These are phyloP conservation scores for Achlya flavicornis DNA, from an alignment of 2,888 invertebrate genomes.

Conservation along the genomic window DNA sequence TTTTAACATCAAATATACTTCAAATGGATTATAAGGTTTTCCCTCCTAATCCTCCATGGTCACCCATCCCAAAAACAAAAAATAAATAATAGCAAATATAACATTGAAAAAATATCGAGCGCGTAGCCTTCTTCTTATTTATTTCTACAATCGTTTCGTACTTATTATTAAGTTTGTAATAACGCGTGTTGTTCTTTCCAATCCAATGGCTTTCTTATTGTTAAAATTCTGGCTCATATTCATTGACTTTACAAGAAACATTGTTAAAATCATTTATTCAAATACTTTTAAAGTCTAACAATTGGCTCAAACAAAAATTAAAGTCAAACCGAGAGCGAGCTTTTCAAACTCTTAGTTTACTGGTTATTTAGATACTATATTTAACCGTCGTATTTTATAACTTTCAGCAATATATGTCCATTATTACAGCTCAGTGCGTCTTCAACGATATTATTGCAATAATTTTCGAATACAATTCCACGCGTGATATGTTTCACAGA, in stretches of 20 bases:
- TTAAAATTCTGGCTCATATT: background rate
- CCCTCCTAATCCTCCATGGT: too few relatives aligned
- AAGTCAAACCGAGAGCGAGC: background rate
- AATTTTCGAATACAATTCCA: background rate
- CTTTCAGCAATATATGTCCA: background rate
- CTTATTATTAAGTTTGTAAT: too few relatives aligned
- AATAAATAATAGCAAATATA: too few relatives aligned
- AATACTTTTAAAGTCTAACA: background rate
- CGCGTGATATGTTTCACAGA: constrained; percentile 2
- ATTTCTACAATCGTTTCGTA: too few relatives aligned
- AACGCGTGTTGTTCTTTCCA: too few relatives aligned
- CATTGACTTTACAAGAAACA: background rate
- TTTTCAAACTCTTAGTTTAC: background rate
- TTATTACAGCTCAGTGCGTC: background rate
- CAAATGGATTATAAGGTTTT: too few relatives aligned
- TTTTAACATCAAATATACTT: too few relatives aligned
- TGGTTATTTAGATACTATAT: background rate
- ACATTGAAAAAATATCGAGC: too few relatives aligned
- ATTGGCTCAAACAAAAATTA: background rate
- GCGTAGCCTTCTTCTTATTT: too few relatives aligned
- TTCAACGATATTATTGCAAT: constrained; percentile 6
- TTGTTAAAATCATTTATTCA: background rate
- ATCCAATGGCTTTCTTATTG: too few relatives aligned
- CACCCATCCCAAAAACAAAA: too few relatives aligned
- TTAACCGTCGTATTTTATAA: background rate